Evolutionary conservation across 1,140 invertebrate species (phyloP).

Genomic region (Conopomorpha cramerella): DNA sequence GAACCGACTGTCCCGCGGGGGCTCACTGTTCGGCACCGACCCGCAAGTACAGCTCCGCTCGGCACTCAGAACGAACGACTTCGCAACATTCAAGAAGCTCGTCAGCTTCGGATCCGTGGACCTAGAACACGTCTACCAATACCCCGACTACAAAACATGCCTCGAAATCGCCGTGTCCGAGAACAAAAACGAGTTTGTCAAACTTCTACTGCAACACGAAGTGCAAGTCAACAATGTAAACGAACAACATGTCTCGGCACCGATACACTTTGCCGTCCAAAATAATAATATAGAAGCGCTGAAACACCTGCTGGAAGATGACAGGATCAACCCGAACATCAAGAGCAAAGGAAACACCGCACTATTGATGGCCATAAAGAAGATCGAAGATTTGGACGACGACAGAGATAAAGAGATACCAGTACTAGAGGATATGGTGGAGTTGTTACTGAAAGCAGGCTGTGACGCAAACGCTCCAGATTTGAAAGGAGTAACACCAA

Average conservation of each 20-base stretch:
- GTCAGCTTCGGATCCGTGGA: slow-evolving; percentile 32
- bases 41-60: slow-evolving; percentile 49
- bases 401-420: slow-evolving; percentile 36
- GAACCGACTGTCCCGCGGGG: slow-evolving; percentile 32
- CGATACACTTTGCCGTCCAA: slow-evolving; percentile 71
- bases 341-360: slow-evolving; percentile 64
- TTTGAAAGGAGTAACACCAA: slow-evolving; percentile 63
- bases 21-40: slow-evolving; percentile 46
- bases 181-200: slow-evolving; percentile 60
- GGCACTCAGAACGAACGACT: slow-evolving; percentile 44
- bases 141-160: slow-evolving; percentile 58
- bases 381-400: slow-evolving; percentile 55
- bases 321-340: slow-evolving; percentile 59
- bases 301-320: slow-evolving; percentile 54
- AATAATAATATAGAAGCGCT: slow-evolving; percentile 62
- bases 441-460: slow-evolving; percentile 60
- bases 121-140: slow-evolving; percentile 50
- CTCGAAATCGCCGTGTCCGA: slow-evolving; percentile 59
- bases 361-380: slow-evolving; percentile 66
- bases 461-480: slow-evolving; percentile 70
- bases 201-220: slow-evolving; percentile 67
- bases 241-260: slow-evolving; percentile 64
- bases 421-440: slow-evolving; percentile 56
- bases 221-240: slow-evolving; percentile 69
- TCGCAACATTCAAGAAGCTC: slow-evolving; percentile 49